Conservation (phyloP, 1,140 invertebrate genomes). For the Drosophila nasuta region DNA sequence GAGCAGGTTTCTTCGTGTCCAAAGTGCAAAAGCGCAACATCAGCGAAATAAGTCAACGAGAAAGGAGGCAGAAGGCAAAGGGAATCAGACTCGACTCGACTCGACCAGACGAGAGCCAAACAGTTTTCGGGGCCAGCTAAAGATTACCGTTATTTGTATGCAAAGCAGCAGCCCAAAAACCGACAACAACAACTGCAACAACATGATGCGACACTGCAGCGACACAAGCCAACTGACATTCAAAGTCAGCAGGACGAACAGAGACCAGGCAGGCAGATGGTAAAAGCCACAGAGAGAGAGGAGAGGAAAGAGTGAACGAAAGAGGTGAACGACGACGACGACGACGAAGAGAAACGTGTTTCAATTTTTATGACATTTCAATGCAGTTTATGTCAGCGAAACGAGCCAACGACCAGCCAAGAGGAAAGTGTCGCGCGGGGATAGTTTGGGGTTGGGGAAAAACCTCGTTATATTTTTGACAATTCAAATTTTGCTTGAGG, state of each 20-base stretch:
- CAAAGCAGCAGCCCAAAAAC: conserved; percentile 66
- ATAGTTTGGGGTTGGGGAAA: conserved; percentile 13
- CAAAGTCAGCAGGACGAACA: conserved; percentile 49
- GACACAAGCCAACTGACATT: conserved; percentile 55
- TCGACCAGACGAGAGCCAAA: conserved; percentile 19
- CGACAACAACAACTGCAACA: conserved; percentile 44
- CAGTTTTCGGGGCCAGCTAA: conserved; percentile 41
- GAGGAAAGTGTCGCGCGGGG: not conserved
- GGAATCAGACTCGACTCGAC: not conserved
- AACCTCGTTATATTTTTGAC: conserved; percentile 77
- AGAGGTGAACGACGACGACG: conserved; percentile 14
- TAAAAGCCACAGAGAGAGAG: not conserved
- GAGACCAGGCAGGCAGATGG: not conserved
- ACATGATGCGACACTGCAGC: conserved; percentile 49
- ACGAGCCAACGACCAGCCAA: conserved; percentile 50
- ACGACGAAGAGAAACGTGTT: conserved; percentile 62
- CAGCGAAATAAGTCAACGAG: conserved; percentile 58
- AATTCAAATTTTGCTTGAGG: conserved; percentile 71
- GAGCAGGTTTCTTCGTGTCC: conserved; percentile 54
- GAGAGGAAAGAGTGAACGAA: not conserved
- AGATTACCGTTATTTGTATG: conserved; percentile 78
- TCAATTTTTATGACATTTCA: conserved; percentile 83
- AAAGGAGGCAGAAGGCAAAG: not conserved
- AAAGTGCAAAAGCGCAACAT: conserved; percentile 73
- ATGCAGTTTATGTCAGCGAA: conserved; percentile 81